These are phyloP conservation scores for Lanius collurio DNA, from an alignment of 2,113 vertebrate genomes.

Conservation along the genomic window DNA sequence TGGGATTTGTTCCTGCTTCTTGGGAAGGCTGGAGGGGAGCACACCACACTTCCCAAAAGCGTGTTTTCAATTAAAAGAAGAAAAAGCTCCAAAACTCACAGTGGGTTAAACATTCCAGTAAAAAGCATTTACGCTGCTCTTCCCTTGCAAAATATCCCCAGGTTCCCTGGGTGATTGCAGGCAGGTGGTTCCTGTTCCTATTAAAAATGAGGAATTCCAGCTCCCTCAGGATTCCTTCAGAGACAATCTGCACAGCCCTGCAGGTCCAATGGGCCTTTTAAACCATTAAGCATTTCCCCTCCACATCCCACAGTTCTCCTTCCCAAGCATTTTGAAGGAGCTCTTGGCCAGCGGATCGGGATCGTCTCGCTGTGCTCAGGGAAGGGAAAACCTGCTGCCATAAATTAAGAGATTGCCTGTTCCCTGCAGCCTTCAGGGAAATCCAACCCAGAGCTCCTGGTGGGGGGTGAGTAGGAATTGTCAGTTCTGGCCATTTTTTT, in stretches of 20 bases:
- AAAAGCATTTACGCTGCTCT: slow-evolving; percentile 30
- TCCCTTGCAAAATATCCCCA: slow-evolving; percentile 7
- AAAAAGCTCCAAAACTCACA: slow-evolving; percentile 14
- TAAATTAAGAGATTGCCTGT: not conserved
- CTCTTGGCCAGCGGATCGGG: not conserved
- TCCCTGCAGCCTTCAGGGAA: not conserved
- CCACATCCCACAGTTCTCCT: not conserved
- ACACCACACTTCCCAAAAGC: not conserved
- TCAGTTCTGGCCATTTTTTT: not conserved
- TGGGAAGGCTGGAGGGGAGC: not conserved
- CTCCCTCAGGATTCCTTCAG: slow-evolving; percentile 39
- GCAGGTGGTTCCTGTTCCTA: slow-evolving; percentile 65
- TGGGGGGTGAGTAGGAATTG: accelerated
- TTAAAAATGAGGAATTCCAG: slow-evolving; percentile 58
- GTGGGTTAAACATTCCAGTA: slow-evolving; percentile 1
- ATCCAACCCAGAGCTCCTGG: accelerated
- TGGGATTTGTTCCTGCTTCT: not conserved
- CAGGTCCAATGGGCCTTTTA: slow-evolving; percentile 12
- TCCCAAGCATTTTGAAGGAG: not conserved
- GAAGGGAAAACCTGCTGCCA: not conserved
- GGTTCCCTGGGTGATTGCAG: slow-evolving; percentile 29
- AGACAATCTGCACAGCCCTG: slow-evolving; percentile 27
- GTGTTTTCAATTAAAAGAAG: slow-evolving; percentile 55
- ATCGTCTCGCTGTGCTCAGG: not conserved
- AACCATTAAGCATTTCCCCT: slow-evolving; percentile 33